Conservation (phyloP, 2,113 vertebrate species). For the Perccottus glenii region DNA sequence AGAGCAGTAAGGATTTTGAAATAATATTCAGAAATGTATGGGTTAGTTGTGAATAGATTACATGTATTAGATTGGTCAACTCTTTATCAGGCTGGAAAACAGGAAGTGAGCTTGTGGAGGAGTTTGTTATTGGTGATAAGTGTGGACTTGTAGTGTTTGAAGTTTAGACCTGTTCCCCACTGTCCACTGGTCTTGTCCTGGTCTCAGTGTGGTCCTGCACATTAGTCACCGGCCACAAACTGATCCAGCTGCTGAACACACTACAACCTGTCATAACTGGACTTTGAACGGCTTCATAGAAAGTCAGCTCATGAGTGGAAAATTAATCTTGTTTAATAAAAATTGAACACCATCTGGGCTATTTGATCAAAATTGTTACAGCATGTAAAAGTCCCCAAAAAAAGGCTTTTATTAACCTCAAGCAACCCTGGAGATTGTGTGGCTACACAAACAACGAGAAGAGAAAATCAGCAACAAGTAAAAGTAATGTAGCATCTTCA, state of each 20-base stretch:
- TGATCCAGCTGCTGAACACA: constrained; percentile 63
- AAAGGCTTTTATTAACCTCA: constrained; percentile 59
- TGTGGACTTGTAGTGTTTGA: no score
- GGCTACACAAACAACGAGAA: constrained; percentile 42
- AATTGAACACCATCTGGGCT: constrained; percentile 66
- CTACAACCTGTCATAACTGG: constrained; percentile 68
- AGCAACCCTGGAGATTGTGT: constrained; percentile 49
- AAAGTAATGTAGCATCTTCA: constrained; percentile 1
- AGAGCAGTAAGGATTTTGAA: no score
- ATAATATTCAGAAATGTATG: no score
- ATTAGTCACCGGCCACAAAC: constrained; percentile 49
- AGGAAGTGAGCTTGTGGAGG: no score
- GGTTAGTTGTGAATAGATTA: no score
- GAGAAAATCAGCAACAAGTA: constrained; percentile 33
- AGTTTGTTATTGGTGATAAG: no score
- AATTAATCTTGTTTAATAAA: constrained; percentile 72
- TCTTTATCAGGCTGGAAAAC: no score
- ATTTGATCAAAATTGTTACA: constrained; percentile 68
- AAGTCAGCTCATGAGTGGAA: constrained; percentile 61
- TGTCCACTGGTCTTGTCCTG: constrained; percentile 2
- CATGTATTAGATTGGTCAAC: no score
- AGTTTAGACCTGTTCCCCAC: not conserved
- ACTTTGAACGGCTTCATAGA: constrained; percentile 45
- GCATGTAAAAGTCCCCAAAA: constrained; percentile 61
- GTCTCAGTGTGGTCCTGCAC: constrained; percentile 9